A percentile compares a stretch with the other conserved stretches of the same genome.
Conservation (phyloP, 2,797 vertebrate genomes). For the Pangasius larnaudii region DNA sequence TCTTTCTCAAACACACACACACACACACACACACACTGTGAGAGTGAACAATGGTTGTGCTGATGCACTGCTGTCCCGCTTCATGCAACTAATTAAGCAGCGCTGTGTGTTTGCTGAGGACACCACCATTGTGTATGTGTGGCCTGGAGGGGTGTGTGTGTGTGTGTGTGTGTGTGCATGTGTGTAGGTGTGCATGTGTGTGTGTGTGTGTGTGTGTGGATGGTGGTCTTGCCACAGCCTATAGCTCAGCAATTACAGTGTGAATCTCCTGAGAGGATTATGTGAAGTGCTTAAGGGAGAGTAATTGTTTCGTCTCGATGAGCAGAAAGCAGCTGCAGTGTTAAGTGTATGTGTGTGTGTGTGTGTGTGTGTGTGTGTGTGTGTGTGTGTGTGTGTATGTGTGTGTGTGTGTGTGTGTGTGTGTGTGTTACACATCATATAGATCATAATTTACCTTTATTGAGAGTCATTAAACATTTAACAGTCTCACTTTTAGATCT, state of each 20-base stretch:
- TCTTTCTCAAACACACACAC: neutral
- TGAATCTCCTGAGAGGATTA: slow-evolving; percentile 89
- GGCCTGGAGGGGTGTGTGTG: neutral
- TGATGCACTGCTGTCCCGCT: slow-evolving; percentile 69
- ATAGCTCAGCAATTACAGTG: slow-evolving; percentile 85
- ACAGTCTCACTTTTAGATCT: neutral
- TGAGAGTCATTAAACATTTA: neutral
- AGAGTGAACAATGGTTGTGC: slow-evolving; percentile 61
- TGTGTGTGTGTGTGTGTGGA: slow-evolving; percentile 38
- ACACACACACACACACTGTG: slow-evolving; percentile 23
- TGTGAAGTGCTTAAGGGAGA: slow-evolving; percentile 80
- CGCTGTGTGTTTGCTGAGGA: slow-evolving; percentile 74
- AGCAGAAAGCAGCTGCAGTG: slow-evolving; percentile 82
- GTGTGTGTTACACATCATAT: neutral
- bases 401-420: neutral
- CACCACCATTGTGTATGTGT: slow-evolving; percentile 63
- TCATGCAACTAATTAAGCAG: slow-evolving; percentile 77
- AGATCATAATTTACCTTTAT: neutral
- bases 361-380: neutral
- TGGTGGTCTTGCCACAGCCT: slow-evolving; percentile 70
- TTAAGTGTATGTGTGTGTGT: slow-evolving; percentile 9
- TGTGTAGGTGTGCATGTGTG: neutral
- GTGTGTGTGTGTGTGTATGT: slow-evolving; percentile 3
- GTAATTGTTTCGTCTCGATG: slow-evolving; percentile 74
- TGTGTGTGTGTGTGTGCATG: slow-evolving; percentile 7